These are phyloP conservation scores for Calcarius ornatus DNA, from an alignment of 2,113 vertebrate species.

Conservation along the genomic window DNA sequence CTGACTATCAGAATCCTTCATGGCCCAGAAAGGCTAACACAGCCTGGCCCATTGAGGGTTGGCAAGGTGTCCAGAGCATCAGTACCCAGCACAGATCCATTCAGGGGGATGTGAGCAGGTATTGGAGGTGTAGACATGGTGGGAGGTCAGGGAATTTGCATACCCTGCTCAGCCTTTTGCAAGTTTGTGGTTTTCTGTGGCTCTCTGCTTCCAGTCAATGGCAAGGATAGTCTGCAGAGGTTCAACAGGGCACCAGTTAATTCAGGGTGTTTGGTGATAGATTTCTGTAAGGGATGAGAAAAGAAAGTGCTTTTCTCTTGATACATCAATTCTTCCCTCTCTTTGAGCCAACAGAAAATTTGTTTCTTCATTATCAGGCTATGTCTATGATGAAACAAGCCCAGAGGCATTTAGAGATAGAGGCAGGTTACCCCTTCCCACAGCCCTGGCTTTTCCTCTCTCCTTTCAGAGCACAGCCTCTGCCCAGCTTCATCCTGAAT, in stretches of 20 bases:
- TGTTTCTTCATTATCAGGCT: not conserved
- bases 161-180: not conserved
- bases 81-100: not conserved
- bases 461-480: not conserved
- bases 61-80: not conserved
- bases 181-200: not conserved
- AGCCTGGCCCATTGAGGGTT: not conserved
- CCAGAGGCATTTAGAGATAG: rapidly evolving
- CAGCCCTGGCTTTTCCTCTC: not conserved
- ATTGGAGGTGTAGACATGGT: not conserved
- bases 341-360: not conserved
- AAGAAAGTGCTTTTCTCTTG: not conserved
- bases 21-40: not conserved
- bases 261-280: not conserved
- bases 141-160: not conserved
- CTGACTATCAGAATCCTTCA: not conserved
- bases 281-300: not conserved
- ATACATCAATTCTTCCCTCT: not conserved
- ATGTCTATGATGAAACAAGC: not conserved
- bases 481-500: not conserved
- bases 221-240: not conserved
- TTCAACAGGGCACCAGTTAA: not conserved
- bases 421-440: not conserved
- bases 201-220: not conserved
- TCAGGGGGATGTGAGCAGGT: not conserved